Base-by-base conservation (phyloP, 2,888 invertebrate species). In the Microctonus brassicae region DNA sequence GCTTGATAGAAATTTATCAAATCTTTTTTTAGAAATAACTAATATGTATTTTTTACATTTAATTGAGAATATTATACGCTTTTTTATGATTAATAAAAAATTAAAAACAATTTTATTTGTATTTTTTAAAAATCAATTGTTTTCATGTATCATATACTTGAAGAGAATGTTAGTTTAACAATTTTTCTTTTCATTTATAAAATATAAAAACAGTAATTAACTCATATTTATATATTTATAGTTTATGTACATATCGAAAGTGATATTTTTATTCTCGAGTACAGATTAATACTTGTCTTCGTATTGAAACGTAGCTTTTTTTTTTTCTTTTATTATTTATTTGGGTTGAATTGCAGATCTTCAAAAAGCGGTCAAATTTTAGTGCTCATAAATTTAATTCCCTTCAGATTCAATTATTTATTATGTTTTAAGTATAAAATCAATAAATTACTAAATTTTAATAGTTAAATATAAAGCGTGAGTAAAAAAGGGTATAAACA, bases 121-220 rank as follows among this genome's bases (percentile, higher is more conserved):
- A 26, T 57, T 29, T 58, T 20, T 58, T 34, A 9, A 20, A 9
- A 58, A 58, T 58, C 17, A 34, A 5, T 33, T 17, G 33, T 33
- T 3, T 1, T 58, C 6, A 58, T 58, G 58, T 17, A 29, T 7
- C 29, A 29, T 7, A 29, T 29, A 10, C 0, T 10, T 9, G 26
- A 20, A 47, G 42, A 58, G 20, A 58, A 63, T 63, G 55, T 24
- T 65, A 47, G 34, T 42, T 52, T 55, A 52, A 64, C 52, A 66
- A 17, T 52, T 67, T 73, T 53, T 36, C 60, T 71, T 39, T 57
- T 77, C 75, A 80, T 76, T 79, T 76, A 78, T 79, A 81, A 81
- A 79, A 81, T 82, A 82, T 81, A 82, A 82, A 82, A 82, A 81
- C 80, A 79, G 75, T 76, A 81, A 77, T 79, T 76, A 77, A 76